Percentiles rank a stretch among this genome's conserved stretches.
phyloP scores from a whole-genome alignment of 2,113 vertebrate species.

The Raja brachyura region DNA sequence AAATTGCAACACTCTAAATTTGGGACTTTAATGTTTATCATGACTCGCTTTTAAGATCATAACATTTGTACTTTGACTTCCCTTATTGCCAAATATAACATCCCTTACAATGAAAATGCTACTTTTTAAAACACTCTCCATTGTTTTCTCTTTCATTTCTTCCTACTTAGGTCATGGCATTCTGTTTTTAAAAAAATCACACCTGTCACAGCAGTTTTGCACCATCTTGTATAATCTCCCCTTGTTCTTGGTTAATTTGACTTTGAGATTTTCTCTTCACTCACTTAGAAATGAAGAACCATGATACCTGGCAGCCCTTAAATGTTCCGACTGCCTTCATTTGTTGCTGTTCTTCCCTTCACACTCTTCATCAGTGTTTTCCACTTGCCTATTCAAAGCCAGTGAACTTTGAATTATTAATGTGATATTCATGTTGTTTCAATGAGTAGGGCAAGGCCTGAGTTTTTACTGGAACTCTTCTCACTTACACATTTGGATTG shows the following conservation, averaged over 20 bases:
- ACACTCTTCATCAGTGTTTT: not conserved
- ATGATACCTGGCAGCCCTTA: not conserved
- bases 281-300: no score
- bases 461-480: not conserved
- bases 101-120: not conserved
- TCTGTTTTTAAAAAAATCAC: not conserved
- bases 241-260: not conserved
- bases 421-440: not conserved
- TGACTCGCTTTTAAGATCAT: slow-evolving; percentile 3
- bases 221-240: not conserved
- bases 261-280: not conserved
- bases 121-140: not conserved
- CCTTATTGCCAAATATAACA: not conserved
- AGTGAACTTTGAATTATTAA: not conserved
- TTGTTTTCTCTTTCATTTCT: not conserved
- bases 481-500: not conserved
- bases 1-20: not conserved
- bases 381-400: not conserved
- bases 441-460: no score
- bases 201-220: not conserved
- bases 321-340: not conserved
- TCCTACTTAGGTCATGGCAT: not conserved
- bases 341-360: not conserved
- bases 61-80: not conserved
- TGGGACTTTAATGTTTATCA: slow-evolving; percentile 4